These are phyloP conservation scores for Bombus superbus DNA, from an alignment of 1,140 invertebrate genomes.

Conservation along the genomic window DNA sequence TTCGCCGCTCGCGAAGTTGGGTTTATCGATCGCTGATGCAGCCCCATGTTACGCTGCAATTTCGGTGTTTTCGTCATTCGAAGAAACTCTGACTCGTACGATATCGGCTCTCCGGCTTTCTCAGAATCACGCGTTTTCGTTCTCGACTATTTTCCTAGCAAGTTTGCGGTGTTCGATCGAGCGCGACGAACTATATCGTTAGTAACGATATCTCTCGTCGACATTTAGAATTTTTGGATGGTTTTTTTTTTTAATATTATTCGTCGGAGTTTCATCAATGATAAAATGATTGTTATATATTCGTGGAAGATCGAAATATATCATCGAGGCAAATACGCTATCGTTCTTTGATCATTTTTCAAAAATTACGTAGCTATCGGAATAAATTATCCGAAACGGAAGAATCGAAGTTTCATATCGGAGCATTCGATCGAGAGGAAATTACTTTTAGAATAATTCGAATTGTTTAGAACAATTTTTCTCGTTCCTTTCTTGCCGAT, in stretches of 20 bases:
- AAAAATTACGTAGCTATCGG: too few relatives aligned
- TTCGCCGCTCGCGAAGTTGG: constrained; percentile 60
- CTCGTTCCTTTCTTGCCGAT: too few relatives aligned
- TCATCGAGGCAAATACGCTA: neutral
- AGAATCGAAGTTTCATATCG: neutral
- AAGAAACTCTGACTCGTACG: constrained; percentile 23
- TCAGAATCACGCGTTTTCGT: neutral
- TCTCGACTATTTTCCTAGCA: neutral
- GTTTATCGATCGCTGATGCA: constrained; percentile 67
- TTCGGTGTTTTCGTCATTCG: constrained; percentile 48
- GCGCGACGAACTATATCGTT: neutral
- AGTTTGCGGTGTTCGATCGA: neutral
- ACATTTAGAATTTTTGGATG: neutral
- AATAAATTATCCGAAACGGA: too few relatives aligned
- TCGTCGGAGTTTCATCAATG: neutral
- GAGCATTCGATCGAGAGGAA: neutral
- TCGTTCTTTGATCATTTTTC: too few relatives aligned
- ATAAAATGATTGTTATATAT: neutral
- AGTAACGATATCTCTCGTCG: neutral
- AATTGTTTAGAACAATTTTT: too few relatives aligned
- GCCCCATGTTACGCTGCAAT: constrained; percentile 58
- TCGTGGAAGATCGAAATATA: neutral
- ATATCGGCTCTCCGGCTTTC: constrained; percentile 8
- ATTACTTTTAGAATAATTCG: too few relatives aligned
- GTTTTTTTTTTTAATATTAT: neutral